These are phyloP conservation scores for Phrynocephalus vlangalii DNA, from an alignment of 2,797 vertebrate genomes.

Conservation along the genomic window DNA sequence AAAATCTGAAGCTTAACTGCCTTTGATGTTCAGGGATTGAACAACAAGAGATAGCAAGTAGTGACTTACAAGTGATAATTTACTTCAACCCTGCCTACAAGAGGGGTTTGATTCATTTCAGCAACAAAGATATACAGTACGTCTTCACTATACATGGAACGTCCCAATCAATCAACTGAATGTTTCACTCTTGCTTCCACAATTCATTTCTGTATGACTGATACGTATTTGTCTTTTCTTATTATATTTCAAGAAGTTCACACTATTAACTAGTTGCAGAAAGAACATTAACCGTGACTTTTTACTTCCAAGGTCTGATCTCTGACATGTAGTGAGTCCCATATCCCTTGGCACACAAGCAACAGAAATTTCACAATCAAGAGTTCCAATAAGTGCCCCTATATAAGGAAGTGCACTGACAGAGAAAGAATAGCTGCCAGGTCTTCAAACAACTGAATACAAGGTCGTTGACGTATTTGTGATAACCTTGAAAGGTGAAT, in stretches of 20 bases:
- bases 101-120: neutral
- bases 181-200: neutral
- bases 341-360: neutral
- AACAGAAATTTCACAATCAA: neutral
- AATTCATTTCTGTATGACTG: neutral
- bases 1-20: neutral
- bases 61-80: neutral
- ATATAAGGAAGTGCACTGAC: neutral
- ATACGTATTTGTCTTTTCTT: neutral
- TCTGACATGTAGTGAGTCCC: neutral
- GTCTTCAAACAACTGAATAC: neutral
- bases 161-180: neutral
- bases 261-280: neutral
- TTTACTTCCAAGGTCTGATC: neutral
- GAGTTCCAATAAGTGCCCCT: neutral
- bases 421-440: neutral
- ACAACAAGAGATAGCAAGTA: neutral
- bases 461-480: neutral
- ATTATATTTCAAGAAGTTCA: slow-evolving; percentile 6
- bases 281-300: too few relatives aligned
- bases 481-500: neutral
- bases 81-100: neutral
- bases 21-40: neutral
- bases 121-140: neutral
- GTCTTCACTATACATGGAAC: neutral